phyloP scores from a whole-genome alignment of 2,888 invertebrate species.

The Rhagonycha lutea region DNA sequence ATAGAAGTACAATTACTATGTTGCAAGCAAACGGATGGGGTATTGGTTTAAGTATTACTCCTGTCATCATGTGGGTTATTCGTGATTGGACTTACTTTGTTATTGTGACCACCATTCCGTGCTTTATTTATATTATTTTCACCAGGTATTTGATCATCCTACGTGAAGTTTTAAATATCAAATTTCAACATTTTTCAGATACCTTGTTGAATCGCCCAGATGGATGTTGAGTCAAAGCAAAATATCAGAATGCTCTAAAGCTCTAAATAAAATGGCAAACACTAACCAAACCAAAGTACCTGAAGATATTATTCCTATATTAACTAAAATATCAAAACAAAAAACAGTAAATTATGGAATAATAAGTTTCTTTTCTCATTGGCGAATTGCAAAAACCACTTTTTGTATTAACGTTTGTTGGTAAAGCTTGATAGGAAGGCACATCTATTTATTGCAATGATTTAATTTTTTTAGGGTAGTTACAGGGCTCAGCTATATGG shows the following conservation, averaged over 20 bases:
- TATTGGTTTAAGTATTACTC: conserved; percentile 57
- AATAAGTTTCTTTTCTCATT: conserved; percentile 61
- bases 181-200: conserved; percentile 48
- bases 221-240: conserved; percentile 64
- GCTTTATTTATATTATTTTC: conserved; percentile 53
- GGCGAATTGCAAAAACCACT: conserved; percentile 61
- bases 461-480: conserved; percentile 53
- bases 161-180: neutral
- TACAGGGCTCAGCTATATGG: conserved; percentile 58
- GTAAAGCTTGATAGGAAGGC: conserved; percentile 47
- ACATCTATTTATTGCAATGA: neutral
- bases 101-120: conserved; percentile 57
- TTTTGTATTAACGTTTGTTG: conserved; percentile 60
- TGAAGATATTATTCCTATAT: conserved; percentile 51
- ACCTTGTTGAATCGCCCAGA: conserved; percentile 67
- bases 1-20: conserved; percentile 58
- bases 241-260: conserved; percentile 55
- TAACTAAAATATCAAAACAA: conserved; percentile 39
- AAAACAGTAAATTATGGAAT: conserved; percentile 58
- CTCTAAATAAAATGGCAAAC: conserved; percentile 61
- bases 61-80: conserved; percentile 58
- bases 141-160: conserved; percentile 46
- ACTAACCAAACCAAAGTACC: conserved; percentile 58
- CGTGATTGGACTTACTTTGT: conserved; percentile 58
- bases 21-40: conserved; percentile 60